Percentiles rank a stretch among this genome's conserved stretches.
Conservation (phyloP, 1,140 invertebrate species). For the Platyscapa corneri region DNA sequence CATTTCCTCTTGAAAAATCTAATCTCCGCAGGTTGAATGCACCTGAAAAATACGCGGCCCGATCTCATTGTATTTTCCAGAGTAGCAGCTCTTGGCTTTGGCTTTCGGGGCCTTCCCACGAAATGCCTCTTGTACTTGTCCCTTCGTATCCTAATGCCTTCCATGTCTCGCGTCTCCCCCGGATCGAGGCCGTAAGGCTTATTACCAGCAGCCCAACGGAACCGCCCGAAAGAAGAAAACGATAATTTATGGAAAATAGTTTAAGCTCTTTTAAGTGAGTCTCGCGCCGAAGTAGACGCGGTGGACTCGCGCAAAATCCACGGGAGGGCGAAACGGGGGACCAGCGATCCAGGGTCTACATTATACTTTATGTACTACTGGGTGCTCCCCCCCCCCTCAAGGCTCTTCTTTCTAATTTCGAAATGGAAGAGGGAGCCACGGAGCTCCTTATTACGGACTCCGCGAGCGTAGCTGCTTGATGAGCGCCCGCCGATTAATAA, state of each 20-base stretch:
- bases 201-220: conserved; percentile 7
- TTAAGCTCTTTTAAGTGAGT: conserved; percentile 48
- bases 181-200: background rate
- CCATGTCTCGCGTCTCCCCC: too few relatives aligned
- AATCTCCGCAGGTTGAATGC: background rate
- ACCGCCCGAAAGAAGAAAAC: background rate
- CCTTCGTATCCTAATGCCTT: background rate
- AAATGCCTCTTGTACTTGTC: background rate
- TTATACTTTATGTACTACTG: conserved; percentile 9
- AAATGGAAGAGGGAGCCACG: background rate
- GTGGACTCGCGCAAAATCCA: conserved; percentile 12
- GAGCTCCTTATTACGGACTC: conserved; percentile 47
- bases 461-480: conserved; percentile 23
- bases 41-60: too few relatives aligned
- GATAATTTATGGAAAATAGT: conserved; percentile 53
- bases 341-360: conserved; percentile 24
- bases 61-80: background rate
- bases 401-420: conserved; percentile 32
- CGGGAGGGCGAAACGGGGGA: background rate
- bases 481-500: conserved; percentile 40
- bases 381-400: conserved; percentile 27
- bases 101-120: background rate
- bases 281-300: conserved; percentile 4
- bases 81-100: too few relatives aligned
- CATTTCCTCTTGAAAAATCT: background rate